Evolutionary conservation across 2,113 vertebrate genomes (phyloP).

Genomic region (Cranoglanis bouderius): DNA sequence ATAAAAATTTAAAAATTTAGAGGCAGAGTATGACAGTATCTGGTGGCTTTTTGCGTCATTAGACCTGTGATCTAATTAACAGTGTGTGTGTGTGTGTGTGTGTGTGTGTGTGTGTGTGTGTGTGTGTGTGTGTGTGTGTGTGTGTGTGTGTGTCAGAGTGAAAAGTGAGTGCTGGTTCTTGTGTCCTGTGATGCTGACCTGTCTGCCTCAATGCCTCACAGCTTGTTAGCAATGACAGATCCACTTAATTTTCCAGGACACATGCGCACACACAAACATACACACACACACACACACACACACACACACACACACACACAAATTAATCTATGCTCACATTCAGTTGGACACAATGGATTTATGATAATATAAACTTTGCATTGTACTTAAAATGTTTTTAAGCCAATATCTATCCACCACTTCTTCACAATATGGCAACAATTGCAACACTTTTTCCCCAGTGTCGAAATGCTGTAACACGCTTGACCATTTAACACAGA

Average conservation of each 20-base stretch:
- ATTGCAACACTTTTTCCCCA: neutral
- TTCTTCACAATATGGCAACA: neutral
- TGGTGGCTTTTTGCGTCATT: slow-evolving; percentile 49
- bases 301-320: neutral
- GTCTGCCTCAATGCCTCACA: slow-evolving; percentile 68
- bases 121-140: slow-evolving; percentile 40
- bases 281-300: slow-evolving; percentile 49
- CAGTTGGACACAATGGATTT: slow-evolving; percentile 47
- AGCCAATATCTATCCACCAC: neutral
- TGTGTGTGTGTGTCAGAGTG: slow-evolving; percentile 36
- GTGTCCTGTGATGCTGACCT: slow-evolving; percentile 67
- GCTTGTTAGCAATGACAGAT: slow-evolving; percentile 80
- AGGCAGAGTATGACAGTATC: slow-evolving; percentile 53
- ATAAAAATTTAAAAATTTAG: neutral
- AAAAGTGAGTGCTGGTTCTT: slow-evolving; percentile 27
- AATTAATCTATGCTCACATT: slow-evolving; percentile 71
- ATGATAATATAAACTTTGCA: neutral
- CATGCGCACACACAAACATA: slow-evolving; percentile 41
- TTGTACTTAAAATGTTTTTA: neutral
- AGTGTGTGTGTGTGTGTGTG: slow-evolving; percentile 53
- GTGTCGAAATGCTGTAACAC: neutral
- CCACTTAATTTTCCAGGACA: slow-evolving; percentile 58
- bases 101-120: slow-evolving; percentile 44
- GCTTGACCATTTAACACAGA: neutral
- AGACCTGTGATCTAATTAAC: slow-evolving; percentile 45